A percentile compares a stretch with the other conserved stretches of the same genome.
Conservation (phyloP, 2,888 invertebrate genomes). For the Epicampocera succincta region DNA sequence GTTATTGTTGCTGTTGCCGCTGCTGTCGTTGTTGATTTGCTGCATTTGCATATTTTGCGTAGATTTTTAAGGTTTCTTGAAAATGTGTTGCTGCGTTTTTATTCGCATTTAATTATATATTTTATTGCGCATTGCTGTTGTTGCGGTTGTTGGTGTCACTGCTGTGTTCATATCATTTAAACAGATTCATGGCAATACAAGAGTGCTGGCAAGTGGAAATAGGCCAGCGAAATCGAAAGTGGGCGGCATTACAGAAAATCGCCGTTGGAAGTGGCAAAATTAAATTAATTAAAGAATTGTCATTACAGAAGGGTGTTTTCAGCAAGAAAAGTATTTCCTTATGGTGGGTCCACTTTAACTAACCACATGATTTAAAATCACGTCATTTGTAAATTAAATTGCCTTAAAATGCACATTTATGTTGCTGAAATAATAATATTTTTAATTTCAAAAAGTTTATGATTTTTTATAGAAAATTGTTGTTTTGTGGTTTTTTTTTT, state of each 20-base stretch:
- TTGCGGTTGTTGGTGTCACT: constrained; percentile 47
- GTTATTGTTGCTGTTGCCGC: constrained; percentile 5
- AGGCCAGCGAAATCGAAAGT: not conserved
- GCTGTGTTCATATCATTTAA: constrained; percentile 43
- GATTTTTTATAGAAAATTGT: no score
- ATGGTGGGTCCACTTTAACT: no score
- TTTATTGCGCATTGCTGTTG: constrained; percentile 57
- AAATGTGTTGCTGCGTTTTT: constrained; percentile 31
- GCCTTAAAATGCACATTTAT: no score
- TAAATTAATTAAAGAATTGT: no score
- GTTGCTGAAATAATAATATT: no score
- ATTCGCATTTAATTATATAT: constrained; percentile 60
- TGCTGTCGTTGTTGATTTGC: constrained; percentile 42
- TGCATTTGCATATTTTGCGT: constrained; percentile 67
- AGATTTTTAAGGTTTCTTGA: constrained; percentile 46
- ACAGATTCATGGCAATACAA: constrained; percentile 16
- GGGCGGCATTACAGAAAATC: not conserved
- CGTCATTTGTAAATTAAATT: no score
- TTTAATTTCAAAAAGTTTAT: no score
- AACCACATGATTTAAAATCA: no score
- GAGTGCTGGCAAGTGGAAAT: not conserved
- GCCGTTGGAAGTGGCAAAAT: no score
- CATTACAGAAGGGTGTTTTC: no score
- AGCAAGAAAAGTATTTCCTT: no score
- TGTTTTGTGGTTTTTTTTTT: no score